A percentile compares a stretch with the other conserved stretches of the same genome.
These are phyloP conservation scores for Acanthochromis polyacanthus DNA, from an alignment of 2,113 vertebrate genomes.

Conservation along the genomic window DNA sequence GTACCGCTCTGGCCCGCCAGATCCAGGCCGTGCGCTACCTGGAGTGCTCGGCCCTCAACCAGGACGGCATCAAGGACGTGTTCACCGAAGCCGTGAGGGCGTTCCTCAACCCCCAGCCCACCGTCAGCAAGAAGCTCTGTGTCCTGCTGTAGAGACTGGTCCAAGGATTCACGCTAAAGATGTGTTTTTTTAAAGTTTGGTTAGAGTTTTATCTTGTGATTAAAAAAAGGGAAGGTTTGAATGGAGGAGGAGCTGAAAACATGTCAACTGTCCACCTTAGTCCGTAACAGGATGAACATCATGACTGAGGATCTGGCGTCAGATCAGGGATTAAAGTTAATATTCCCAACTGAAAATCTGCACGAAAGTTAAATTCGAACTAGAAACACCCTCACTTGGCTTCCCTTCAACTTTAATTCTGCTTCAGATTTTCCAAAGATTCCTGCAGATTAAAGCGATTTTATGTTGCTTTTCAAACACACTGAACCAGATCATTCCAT, in stretches of 20 bases:
- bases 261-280: too few relatives aligned
- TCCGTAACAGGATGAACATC: not conserved
- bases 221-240: not conserved
- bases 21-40: constrained; percentile 94
- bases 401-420: too few relatives aligned
- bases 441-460: too few relatives aligned
- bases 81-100: constrained; percentile 91
- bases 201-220: constrained; percentile 39
- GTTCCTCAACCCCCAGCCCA: constrained; percentile 89
- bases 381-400: too few relatives aligned
- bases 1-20: constrained; percentile 89
- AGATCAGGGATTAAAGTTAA: too few relatives aligned
- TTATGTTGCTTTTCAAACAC: too few relatives aligned
- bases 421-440: too few relatives aligned
- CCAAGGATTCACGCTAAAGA: not conserved
- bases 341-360: too few relatives aligned
- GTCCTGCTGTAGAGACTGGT: constrained; percentile 86
- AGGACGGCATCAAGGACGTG: constrained; percentile 97
- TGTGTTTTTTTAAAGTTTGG: constrained; percentile 16
- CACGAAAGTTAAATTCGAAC: too few relatives aligned
- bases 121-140: constrained; percentile 86
- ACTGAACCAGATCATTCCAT: too few relatives aligned
- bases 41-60: constrained; percentile 95
- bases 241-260: not conserved
- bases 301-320: too few relatives aligned